Percentiles rank a stretch among this genome's conserved stretches.
Evolutionary conservation across 2,797 vertebrate species (phyloP).

Genomic region (Enteromius unitaeniatus): DNA sequence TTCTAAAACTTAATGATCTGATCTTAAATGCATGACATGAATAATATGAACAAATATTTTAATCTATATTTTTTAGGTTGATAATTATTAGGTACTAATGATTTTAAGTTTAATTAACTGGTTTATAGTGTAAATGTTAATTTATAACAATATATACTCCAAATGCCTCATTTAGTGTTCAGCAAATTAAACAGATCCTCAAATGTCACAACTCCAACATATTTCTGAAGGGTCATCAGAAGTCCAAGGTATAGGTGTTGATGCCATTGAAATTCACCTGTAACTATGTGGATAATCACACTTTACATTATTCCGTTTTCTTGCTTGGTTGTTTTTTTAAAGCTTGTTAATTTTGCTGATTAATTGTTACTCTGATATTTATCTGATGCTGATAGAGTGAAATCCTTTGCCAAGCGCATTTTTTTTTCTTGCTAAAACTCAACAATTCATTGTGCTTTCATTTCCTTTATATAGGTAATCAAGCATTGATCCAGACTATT

Average conservation of each 20-base stretch:
- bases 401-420: not conserved
- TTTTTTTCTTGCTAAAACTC: not conserved
- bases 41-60: not conserved
- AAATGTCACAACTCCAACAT: not conserved
- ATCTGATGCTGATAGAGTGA: not conserved
- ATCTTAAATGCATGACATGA: not conserved
- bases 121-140: not conserved
- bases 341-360: not conserved
- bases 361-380: not conserved
- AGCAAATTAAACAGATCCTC: not conserved
- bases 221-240: not conserved
- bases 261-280: not conserved
- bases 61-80: not conserved
- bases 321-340: not conserved
- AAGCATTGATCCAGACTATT: not conserved
- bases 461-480: conserved; percentile 2
- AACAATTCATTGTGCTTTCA: not conserved
- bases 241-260: not conserved
- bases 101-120: not conserved
- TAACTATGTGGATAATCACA: not conserved
- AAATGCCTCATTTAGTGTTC: not conserved
- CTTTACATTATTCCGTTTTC: not conserved
- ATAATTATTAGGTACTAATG: not conserved
- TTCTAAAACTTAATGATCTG: not conserved
- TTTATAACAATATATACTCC: not conserved